phyloP scores from a whole-genome alignment of 2,888 invertebrate species.

The Portevinia maculata region DNA sequence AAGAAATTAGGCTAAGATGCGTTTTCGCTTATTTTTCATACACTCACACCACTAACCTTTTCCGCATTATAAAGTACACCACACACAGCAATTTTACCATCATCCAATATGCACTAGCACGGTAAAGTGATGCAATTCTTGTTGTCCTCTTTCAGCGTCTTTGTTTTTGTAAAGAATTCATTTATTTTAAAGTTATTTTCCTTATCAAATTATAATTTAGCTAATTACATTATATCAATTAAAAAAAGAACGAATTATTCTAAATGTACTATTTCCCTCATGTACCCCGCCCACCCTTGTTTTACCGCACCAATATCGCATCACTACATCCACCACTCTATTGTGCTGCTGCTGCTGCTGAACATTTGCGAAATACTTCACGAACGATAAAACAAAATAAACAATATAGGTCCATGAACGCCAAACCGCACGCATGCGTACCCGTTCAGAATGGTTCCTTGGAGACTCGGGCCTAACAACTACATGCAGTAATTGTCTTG shows the following conservation, averaged over 20 bases:
- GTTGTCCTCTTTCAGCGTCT: slow-evolving; percentile 42
- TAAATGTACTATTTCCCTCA: slow-evolving; percentile 71
- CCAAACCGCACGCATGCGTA: slow-evolving; percentile 98
- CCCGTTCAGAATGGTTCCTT: slow-evolving; percentile 98
- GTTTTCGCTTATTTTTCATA: slow-evolving; percentile 13
- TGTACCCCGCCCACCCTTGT: slow-evolving; percentile 60
- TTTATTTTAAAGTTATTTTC: slow-evolving; percentile 9
- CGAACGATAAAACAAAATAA: neutral
- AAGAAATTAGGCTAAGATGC: neutral
- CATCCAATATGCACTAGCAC: slow-evolving; percentile 48
- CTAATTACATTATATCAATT: slow-evolving; percentile 34
- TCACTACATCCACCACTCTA: slow-evolving; percentile 60
- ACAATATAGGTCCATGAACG: slow-evolving; percentile 92
- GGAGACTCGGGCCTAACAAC: slow-evolving; percentile 80
- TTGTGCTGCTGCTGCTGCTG: slow-evolving; percentile 39
- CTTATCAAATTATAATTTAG: slow-evolving; percentile 19
- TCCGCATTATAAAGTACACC: neutral
- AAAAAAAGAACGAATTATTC: slow-evolving; percentile 43
- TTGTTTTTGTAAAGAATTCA: slow-evolving; percentile 16
- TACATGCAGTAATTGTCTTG: slow-evolving; percentile 80
- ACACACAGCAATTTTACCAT: slow-evolving; percentile 22
- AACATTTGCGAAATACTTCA: slow-evolving; percentile 26
- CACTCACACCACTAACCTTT: slow-evolving; percentile 17
- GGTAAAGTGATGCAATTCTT: slow-evolving; percentile 42
- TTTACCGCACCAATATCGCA: slow-evolving; percentile 69